Evolutionary conservation across 2,113 vertebrate genomes (phyloP).

Genomic region (Rhynchomys soricoides): DNA sequence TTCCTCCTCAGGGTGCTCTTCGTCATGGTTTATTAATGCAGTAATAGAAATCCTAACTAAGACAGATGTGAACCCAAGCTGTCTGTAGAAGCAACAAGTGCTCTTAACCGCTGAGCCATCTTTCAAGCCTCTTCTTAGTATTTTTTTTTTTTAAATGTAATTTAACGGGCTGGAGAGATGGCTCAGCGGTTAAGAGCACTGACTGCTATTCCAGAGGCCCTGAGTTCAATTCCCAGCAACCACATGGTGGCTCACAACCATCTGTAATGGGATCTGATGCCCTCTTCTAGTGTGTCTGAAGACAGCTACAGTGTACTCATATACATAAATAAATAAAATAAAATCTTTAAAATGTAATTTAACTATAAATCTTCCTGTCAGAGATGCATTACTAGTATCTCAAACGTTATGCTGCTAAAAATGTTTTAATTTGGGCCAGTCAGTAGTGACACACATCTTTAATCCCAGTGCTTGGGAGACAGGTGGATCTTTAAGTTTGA

Average conservation of each 20-base stretch:
- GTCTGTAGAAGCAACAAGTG: neutral
- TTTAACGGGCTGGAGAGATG: too few species aligned
- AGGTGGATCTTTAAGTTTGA: neutral
- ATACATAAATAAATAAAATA: too few species aligned
- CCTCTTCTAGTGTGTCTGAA: too few species aligned
- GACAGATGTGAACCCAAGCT: neutral
- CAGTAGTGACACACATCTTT: neutral
- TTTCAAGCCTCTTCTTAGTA: neutral
- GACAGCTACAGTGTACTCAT: too few species aligned
- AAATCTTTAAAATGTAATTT: neutral
- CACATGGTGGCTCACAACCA: too few species aligned
- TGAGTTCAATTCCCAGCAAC: too few species aligned
- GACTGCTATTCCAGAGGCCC: too few species aligned
- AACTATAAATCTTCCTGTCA: neutral
- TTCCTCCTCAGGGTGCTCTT: neutral
- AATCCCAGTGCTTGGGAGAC: neutral
- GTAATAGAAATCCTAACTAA: neutral
- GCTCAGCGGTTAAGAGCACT: too few species aligned
- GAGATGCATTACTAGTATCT: neutral
- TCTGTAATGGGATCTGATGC: too few species aligned
- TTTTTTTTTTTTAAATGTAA: neutral
- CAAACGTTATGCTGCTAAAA: neutral
- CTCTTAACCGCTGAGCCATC: neutral
- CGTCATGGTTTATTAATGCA: neutral
- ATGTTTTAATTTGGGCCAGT: neutral